These are phyloP conservation scores for Enteromius trimaculatus DNA, from an alignment of 2,797 vertebrate genomes.

Conservation along the genomic window DNA sequence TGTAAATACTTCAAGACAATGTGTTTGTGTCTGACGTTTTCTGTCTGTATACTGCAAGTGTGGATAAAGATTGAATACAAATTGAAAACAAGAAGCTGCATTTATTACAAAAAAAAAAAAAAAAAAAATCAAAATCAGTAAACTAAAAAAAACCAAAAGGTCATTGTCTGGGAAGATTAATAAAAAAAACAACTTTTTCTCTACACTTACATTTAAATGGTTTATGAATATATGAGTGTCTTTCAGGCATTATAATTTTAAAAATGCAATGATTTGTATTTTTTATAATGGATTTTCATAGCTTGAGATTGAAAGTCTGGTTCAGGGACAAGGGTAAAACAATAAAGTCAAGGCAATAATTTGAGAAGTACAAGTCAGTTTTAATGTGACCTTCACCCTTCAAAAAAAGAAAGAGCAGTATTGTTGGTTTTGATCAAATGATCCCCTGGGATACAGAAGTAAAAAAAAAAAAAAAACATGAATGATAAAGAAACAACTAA, in stretches of 20 bases:
- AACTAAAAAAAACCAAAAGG: slow-evolving; percentile 7
- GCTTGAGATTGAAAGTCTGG: not conserved
- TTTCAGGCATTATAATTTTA: not conserved
- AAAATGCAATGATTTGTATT: not conserved
- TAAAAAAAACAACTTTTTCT: not conserved
- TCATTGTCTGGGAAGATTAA: not conserved
- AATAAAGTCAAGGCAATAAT: not conserved
- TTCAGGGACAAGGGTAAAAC: not conserved
- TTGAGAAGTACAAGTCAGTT: not conserved
- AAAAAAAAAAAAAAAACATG: not conserved
- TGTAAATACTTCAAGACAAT: slow-evolving; percentile 12
- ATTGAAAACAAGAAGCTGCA: not conserved
- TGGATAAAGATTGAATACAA: not conserved
- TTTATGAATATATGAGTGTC: not conserved
- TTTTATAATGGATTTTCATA: not conserved
- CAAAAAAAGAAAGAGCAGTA: not conserved
- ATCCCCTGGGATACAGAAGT: not conserved
- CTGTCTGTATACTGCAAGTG: not conserved
- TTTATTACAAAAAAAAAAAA: not conserved
- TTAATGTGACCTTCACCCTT: not conserved
- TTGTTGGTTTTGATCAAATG: not conserved
- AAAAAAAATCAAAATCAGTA: not conserved
- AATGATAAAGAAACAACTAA: not conserved
- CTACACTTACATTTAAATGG: not conserved
- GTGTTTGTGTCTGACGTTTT: not conserved